A percentile compares a stretch with the other conserved stretches of the same genome.
phyloP scores from a whole-genome alignment of 2,113 vertebrate genomes.

The Miniopterus natalensis region DNA sequence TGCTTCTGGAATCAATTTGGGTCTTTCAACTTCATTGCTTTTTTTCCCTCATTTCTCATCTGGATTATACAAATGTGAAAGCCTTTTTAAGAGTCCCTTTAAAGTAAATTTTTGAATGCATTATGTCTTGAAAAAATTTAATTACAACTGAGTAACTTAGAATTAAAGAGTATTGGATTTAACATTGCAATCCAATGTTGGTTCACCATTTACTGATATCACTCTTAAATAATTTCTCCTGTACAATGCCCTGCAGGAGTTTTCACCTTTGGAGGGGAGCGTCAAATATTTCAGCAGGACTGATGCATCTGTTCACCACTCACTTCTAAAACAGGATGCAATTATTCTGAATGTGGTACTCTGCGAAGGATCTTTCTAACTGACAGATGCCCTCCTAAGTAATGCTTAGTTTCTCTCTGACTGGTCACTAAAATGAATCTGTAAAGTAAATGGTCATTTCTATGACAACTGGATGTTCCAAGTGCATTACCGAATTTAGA shows the following conservation, averaged over 20 bases:
- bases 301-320: neutral
- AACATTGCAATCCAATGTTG: neutral
- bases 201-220: neutral
- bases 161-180: neutral
- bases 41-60: constrained; percentile 30
- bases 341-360: neutral
- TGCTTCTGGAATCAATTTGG: constrained; percentile 3
- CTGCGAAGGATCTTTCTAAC: neutral
- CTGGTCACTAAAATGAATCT: constrained; percentile 42
- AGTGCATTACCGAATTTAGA: neutral
- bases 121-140: constrained; percentile 31
- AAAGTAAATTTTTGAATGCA: constrained; percentile 31
- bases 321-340: constrained; percentile 15
- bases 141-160: constrained; percentile 1
- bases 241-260: neutral
- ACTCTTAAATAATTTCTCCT: neutral
- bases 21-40: constrained; percentile 26
- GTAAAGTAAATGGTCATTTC: neutral
- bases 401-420: constrained; percentile 3
- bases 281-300: neutral
- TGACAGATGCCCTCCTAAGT: neutral
- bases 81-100: neutral
- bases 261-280: neutral
- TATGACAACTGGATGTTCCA: neutral
- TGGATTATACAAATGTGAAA: neutral